These are phyloP conservation scores for Barnardius zonarius DNA, from an alignment of 2,113 vertebrate species.

Conservation along the genomic window DNA sequence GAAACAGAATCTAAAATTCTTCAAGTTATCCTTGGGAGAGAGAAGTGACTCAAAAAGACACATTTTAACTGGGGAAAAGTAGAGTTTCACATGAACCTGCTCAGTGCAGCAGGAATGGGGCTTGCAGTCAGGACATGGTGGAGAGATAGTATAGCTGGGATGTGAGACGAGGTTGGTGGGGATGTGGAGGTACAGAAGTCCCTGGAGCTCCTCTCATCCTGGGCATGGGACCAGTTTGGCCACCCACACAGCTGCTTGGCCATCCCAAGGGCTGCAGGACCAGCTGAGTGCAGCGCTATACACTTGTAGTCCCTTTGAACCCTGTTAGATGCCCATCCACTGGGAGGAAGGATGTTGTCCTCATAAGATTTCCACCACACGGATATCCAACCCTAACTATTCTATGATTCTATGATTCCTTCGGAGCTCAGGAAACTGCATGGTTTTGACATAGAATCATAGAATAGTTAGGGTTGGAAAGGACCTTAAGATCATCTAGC, in stretches of 20 bases:
- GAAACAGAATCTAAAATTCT: not conserved
- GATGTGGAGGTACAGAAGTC: not conserved
- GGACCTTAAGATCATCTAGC: no score
- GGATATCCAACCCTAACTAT: not conserved
- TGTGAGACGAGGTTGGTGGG: not conserved
- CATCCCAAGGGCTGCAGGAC: not conserved
- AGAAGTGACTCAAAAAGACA: not conserved
- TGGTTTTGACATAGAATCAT: not conserved
- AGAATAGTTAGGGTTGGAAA: no score
- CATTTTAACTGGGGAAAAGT: not conserved
- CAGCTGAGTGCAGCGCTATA: not conserved
- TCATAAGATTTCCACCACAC: not conserved
- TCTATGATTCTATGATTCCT: not conserved
- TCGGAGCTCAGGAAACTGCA: not conserved
- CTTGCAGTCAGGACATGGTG: accelerated
- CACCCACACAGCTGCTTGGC: not conserved
- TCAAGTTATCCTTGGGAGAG: not conserved
- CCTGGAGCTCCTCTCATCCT: not conserved
- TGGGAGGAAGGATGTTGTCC: not conserved
- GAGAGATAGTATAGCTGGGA: accelerated
- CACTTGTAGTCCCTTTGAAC: not conserved
- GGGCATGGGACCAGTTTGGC: not conserved
- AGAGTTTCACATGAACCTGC: not conserved
- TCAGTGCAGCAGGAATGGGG: not conserved
- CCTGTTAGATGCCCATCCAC: not conserved